phyloP scores from a whole-genome alignment of 2,888 invertebrate species.

The Pyrocoelia pectoralis region DNA sequence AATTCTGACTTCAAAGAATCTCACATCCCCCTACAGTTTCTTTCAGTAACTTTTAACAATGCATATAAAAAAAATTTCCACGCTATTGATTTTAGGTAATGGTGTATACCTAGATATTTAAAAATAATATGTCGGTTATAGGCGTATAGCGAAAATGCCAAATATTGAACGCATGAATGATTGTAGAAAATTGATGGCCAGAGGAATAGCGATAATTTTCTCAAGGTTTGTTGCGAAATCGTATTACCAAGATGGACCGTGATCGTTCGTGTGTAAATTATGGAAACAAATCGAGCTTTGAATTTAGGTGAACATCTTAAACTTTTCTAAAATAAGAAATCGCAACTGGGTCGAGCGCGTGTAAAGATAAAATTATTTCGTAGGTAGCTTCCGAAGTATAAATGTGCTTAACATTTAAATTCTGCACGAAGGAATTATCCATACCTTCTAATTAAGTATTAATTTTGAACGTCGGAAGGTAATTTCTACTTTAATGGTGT shows the following conservation, averaged over 20 bases:
- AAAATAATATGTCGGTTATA: constrained; percentile 16
- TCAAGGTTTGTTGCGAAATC: constrained; percentile 15
- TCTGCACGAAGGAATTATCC: constrained; percentile 18
- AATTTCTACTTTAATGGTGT: constrained; percentile 11
- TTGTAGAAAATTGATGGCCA: constrained; percentile 23
- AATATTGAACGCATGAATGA: constrained; percentile 16
- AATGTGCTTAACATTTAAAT: constrained; percentile 20
- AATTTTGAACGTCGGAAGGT: not conserved
- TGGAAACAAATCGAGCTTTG: constrained; percentile 11
- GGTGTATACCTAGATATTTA: constrained; percentile 9
- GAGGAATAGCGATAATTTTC: constrained; percentile 22
- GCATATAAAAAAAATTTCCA: not conserved
- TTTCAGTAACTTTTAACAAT: too few species aligned
- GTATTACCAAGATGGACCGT: constrained; percentile 16
- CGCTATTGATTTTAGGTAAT: not conserved
- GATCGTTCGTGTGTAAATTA: constrained; percentile 12
- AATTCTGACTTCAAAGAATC: too few species aligned
- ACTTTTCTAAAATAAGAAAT: not conserved
- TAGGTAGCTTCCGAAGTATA: constrained; percentile 8
- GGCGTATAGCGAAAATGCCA: constrained; percentile 20
- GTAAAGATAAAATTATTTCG: not conserved
- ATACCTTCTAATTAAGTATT: constrained; percentile 14
- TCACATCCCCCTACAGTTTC: too few species aligned
- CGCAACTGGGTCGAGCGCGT: not conserved
- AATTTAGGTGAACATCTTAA: constrained; percentile 2